A percentile compares a stretch with the other conserved stretches of the same genome.
Evolutionary conservation across 2,888 invertebrate species (phyloP).

Genomic region (Phanerotoma sp.): DNA sequence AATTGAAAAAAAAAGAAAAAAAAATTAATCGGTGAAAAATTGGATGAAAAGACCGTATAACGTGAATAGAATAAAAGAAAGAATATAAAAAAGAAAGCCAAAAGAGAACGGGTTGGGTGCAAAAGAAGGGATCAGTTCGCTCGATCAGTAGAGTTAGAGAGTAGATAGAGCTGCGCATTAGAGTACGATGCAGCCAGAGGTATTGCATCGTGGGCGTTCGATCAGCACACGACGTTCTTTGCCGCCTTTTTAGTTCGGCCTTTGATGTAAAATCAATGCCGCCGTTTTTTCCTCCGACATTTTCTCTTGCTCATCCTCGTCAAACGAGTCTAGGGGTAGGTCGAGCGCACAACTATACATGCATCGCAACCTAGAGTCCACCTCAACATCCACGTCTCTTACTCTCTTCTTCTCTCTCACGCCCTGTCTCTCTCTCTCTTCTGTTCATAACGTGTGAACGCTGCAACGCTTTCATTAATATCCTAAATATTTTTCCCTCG

Average conservation of each 20-base stretch:
- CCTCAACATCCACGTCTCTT: slow-evolving; percentile 8
- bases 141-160: slow-evolving; percentile 23
- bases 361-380: slow-evolving; percentile 26
- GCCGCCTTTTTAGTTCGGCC: slow-evolving; percentile 54
- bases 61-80: not conserved
- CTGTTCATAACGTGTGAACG: slow-evolving; percentile 26
- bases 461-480: slow-evolving; percentile 17
- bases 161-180: slow-evolving; percentile 37
- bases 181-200: slow-evolving; percentile 41
- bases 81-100: not conserved
- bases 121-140: slow-evolving; percentile 23
- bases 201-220: slow-evolving; percentile 50
- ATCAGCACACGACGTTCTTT: slow-evolving; percentile 53
- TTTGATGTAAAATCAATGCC: slow-evolving; percentile 58
- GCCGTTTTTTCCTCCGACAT: slow-evolving; percentile 46
- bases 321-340: slow-evolving; percentile 44
- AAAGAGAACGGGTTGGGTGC: slow-evolving; percentile 5
- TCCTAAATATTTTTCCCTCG: slow-evolving; percentile 26
- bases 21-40: not conserved
- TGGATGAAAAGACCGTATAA: not conserved
- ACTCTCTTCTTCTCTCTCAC: no score
- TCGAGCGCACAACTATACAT: slow-evolving; percentile 43
- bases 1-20: not conserved
- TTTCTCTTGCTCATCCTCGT: slow-evolving; percentile 39
- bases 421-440: no score